phyloP scores from a whole-genome alignment of 2,888 invertebrate genomes.

The Liopterus haemorrhoidalis region DNA sequence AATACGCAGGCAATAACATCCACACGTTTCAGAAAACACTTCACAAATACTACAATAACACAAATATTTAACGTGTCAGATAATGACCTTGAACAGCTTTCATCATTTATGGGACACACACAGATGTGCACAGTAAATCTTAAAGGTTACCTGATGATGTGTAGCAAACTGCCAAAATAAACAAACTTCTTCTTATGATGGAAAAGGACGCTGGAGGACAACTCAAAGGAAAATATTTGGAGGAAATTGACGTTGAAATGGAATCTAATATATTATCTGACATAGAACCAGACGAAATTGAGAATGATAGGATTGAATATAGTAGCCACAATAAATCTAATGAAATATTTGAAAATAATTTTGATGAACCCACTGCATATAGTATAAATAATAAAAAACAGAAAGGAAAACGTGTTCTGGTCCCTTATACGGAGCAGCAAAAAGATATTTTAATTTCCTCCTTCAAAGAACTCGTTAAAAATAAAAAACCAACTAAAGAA shows the following conservation, averaged over 20 bases:
- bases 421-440: slow-evolving; percentile 33
- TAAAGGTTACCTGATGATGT: slow-evolving; percentile 32
- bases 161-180: slow-evolving; percentile 31
- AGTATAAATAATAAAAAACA: background rate
- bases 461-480: slow-evolving; percentile 32
- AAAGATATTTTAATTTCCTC: slow-evolving; percentile 26
- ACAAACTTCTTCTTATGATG: slow-evolving; percentile 28
- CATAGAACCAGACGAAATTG: too few species aligned
- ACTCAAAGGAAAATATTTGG: slow-evolving; percentile 27
- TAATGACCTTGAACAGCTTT: slow-evolving; percentile 33
- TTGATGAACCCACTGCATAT: background rate
- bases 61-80: slow-evolving; percentile 33
- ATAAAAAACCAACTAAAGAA: slow-evolving; percentile 32
- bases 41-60: slow-evolving; percentile 34
- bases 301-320: too few species aligned
- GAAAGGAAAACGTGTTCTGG: slow-evolving; percentile 26
- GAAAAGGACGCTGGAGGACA: slow-evolving; percentile 24
- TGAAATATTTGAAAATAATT: background rate
- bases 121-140: slow-evolving; percentile 23
- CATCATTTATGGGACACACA: slow-evolving; percentile 34
- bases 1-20: slow-evolving; percentile 32
- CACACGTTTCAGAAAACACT: slow-evolving; percentile 33
- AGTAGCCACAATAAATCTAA: too few species aligned
- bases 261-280: slow-evolving; percentile 14
- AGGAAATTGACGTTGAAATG: slow-evolving; percentile 26